Evolutionary conservation across 2,797 vertebrate species (phyloP).

Genomic region (Rhynchotus rufescens): DNA sequence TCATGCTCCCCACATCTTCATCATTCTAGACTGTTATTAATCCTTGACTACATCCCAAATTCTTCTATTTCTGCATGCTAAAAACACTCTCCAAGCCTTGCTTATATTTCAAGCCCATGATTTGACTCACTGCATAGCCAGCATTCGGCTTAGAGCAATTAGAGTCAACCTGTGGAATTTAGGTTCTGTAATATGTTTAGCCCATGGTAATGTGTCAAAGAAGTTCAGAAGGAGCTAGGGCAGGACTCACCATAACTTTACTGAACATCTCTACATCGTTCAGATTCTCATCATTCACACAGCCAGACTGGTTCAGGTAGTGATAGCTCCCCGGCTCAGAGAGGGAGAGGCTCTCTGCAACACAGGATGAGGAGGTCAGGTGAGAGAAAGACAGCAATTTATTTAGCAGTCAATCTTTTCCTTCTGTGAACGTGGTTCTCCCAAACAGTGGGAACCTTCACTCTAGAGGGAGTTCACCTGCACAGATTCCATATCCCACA

Average conservation of each 20-base stretch:
- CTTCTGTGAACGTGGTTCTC: not conserved
- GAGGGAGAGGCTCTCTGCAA: constrained; percentile 81
- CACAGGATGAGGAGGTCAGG: not conserved
- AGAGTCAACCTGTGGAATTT: not conserved
- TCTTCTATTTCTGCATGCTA: not conserved
- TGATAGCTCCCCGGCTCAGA: constrained; percentile 85
- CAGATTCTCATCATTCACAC: constrained; percentile 84
- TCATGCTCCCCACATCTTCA: not conserved
- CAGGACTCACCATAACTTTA: constrained; percentile 88
- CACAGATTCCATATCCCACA: not conserved
- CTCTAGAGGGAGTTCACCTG: not conserved
- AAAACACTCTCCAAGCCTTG: not conserved
- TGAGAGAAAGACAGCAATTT: not conserved
- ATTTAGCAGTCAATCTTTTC: not conserved
- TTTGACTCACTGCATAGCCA: not conserved
- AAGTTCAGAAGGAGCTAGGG: not conserved
- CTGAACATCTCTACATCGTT: constrained; percentile 87
- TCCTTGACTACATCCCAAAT: not conserved
- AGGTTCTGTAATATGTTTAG: not conserved
- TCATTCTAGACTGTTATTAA: not conserved
- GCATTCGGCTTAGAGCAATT: not conserved
- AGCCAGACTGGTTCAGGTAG: constrained; percentile 91
- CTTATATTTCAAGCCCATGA: not conserved
- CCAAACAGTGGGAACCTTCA: not conserved
- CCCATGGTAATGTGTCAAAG: not conserved